Evolutionary conservation across 2,888 invertebrate species (phyloP).

Genomic region (Marasmarcha lunaedactyla): DNA sequence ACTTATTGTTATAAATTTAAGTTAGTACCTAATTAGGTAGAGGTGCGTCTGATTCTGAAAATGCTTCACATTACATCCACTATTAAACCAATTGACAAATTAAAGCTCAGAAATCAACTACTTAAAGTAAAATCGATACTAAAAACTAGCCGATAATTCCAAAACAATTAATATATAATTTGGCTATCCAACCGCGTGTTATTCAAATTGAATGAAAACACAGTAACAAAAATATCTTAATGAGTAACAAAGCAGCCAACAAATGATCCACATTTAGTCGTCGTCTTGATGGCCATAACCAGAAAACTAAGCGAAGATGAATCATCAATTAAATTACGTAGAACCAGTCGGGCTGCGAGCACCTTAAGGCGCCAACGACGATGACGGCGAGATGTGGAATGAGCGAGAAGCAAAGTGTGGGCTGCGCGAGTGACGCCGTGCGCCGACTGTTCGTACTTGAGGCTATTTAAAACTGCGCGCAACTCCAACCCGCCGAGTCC

Average conservation of each 20-base stretch:
- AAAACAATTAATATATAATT: no score
- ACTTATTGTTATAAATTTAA: no score
- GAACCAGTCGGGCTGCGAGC: conserved; percentile 18
- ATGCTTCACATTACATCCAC: no score
- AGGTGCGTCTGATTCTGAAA: no score
- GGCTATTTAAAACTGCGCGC: conserved; percentile 72
- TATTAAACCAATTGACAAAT: no score
- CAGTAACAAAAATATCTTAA: conserved; percentile 28
- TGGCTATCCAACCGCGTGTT: no score
- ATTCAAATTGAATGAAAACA: conserved; percentile 2
- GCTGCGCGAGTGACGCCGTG: conserved; percentile 59
- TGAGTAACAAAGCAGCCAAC: conserved; percentile 34
- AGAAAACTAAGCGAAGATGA: conserved; percentile 34
- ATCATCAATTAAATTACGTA: conserved; percentile 49
- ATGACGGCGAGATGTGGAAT: conserved; percentile 42
- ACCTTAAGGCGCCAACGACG: conserved; percentile 12
- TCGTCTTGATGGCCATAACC: conserved; percentile 39
- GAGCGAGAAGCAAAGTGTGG: conserved; percentile 68
- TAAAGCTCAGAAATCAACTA: no score
- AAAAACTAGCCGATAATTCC: no score
- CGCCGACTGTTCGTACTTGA: conserved; percentile 53
- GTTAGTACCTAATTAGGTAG: no score
- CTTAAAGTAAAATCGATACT: no score
- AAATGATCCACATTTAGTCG: conserved; percentile 20
- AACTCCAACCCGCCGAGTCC: conserved; percentile 67